phyloP scores from a whole-genome alignment of 2,888 invertebrate genomes.

The Plutella xylostella region DNA sequence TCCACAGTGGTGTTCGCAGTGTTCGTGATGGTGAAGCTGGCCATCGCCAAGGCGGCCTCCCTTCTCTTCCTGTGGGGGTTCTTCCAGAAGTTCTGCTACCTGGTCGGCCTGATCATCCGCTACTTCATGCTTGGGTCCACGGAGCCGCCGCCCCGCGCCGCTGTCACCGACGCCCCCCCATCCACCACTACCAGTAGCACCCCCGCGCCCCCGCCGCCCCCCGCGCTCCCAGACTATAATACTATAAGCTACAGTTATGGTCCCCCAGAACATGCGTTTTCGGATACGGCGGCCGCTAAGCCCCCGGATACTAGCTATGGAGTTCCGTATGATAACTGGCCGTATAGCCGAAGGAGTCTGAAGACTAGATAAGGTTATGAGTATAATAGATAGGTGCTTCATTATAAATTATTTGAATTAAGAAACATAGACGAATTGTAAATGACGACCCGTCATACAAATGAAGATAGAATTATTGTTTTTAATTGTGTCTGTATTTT shows the following conservation, averaged over 20 bases:
- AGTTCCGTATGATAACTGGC: constrained; percentile 4
- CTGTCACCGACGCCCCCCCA: not conserved
- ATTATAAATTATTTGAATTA: no score
- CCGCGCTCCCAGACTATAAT: constrained; percentile 36
- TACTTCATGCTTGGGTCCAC: constrained; percentile 45
- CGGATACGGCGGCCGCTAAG: constrained; percentile 3
- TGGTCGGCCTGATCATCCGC: constrained; percentile 43
- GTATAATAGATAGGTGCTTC: not conserved
- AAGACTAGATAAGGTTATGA: not conserved
- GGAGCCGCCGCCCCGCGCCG: constrained; percentile 17
- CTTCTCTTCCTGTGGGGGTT: constrained; percentile 45
- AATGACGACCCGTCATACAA: no score
- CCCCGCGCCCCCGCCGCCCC: not conserved
- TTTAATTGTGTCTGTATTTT: no score
- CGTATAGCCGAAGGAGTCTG: constrained; percentile 7
- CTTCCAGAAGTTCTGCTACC: constrained; percentile 52
- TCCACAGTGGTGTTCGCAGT: no score
- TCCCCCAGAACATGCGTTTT: constrained; percentile 27
- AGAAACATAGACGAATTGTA: no score
- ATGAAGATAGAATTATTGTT: no score
- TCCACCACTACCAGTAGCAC: constrained; percentile 15
- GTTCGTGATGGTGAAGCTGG: constrained; percentile 44
- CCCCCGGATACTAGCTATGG: constrained; percentile 24
- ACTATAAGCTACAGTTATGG: constrained; percentile 58
- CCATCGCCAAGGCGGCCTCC: constrained; percentile 44